A percentile compares a stretch with the other conserved stretches of the same genome.
Conservation (phyloP, 2,113 vertebrate genomes). For the Spea multiplicata region DNA sequence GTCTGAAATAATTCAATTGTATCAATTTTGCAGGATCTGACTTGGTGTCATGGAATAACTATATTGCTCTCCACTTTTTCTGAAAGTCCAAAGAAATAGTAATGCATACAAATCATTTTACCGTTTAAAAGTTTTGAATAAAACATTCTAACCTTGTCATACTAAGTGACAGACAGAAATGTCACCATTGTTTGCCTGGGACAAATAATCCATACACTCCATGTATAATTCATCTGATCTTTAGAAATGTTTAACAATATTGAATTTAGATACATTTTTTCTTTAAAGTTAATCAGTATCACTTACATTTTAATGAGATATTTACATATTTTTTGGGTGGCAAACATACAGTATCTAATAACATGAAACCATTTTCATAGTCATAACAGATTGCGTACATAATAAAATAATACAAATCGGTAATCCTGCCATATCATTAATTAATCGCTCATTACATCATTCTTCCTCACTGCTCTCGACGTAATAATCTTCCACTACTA, state of each 20-base stretch:
- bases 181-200: slow-evolving; percentile 71
- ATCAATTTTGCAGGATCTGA: slow-evolving; percentile 54
- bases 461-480: too few relatives aligned
- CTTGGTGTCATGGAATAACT: slow-evolving; percentile 56
- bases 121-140: slow-evolving; percentile 73
- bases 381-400: too few relatives aligned
- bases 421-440: too few relatives aligned
- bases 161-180: slow-evolving; percentile 76
- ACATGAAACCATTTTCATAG: too few relatives aligned
- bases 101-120: slow-evolving; percentile 65
- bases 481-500: too few relatives aligned
- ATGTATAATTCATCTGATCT: slow-evolving; percentile 80
- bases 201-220: slow-evolving; percentile 78
- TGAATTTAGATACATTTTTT: slow-evolving; percentile 72
- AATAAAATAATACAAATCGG: too few relatives aligned
- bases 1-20: slow-evolving; percentile 50
- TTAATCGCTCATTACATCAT: too few relatives aligned
- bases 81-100: slow-evolving; percentile 61
- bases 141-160: slow-evolving; percentile 77
- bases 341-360: too few relatives aligned
- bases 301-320: slow-evolving; percentile 21
- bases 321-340: too few relatives aligned
- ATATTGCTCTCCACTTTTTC: slow-evolving; percentile 55
- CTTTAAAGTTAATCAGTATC: slow-evolving; percentile 58
- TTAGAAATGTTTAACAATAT: slow-evolving; percentile 75